Evolutionary conservation across 2,113 vertebrate genomes (phyloP).

Genomic region (Aramus guarauna): DNA sequence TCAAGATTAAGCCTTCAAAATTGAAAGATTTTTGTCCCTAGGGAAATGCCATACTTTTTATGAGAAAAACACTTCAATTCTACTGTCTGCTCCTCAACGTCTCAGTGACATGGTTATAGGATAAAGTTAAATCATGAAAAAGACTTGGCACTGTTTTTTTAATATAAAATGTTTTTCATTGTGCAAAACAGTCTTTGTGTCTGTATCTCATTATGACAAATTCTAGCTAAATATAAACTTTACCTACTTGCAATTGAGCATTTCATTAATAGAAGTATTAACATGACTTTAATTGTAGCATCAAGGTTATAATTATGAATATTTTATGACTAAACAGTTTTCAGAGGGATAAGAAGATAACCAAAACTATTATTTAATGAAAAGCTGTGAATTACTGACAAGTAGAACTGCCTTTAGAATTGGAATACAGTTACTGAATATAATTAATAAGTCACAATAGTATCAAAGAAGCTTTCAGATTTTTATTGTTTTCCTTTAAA

Average conservation of each 20-base stretch:
- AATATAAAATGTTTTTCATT: neutral
- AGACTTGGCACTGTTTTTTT: neutral
- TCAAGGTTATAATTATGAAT: neutral
- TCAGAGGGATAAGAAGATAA: constrained; percentile 8
- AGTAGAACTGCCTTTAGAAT: constrained; percentile 10
- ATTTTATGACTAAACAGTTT: constrained; percentile 23
- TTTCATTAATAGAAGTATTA: neutral
- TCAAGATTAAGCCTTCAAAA: neutral
- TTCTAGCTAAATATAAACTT: neutral
- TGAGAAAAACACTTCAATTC: neutral
- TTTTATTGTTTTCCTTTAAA: constrained; percentile 52
- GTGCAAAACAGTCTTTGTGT: neutral
- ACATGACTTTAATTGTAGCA: neutral
- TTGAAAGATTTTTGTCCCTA: neutral
- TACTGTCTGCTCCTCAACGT: neutral
- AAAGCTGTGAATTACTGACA: neutral
- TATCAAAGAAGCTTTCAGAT: constrained; percentile 15
- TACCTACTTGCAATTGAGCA: neutral
- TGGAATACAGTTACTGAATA: constrained; percentile 24
- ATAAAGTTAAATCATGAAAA: neutral
- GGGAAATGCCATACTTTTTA: neutral
- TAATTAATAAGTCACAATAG: constrained; percentile 53
- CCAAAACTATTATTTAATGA: constrained; percentile 20
- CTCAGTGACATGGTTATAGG: neutral
- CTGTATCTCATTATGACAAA: neutral